Conservation (phyloP, 1,140 invertebrate genomes). For the Oncopodura yosiiana region DNA sequence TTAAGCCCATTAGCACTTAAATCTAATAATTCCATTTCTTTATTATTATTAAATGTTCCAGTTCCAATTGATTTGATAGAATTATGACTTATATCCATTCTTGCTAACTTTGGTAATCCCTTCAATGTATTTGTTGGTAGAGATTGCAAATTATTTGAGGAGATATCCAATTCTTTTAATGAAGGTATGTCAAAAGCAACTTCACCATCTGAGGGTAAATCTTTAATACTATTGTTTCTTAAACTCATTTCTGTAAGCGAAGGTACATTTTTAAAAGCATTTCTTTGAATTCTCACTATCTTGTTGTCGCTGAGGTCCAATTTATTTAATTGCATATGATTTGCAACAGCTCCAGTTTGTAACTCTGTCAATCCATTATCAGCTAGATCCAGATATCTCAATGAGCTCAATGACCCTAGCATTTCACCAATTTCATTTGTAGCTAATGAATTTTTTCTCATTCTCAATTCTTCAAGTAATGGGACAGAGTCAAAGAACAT, state of each 20-base stretch:
- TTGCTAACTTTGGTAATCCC: constrained; percentile 61
- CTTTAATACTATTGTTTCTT: constrained; percentile 38
- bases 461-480: constrained; percentile 59
- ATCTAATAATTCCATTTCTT: constrained; percentile 63
- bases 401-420: constrained; percentile 60
- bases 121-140: constrained; percentile 58
- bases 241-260: constrained; percentile 66
- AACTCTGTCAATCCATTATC: constrained; percentile 60
- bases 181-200: constrained; percentile 36
- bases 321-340: constrained; percentile 65
- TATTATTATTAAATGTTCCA: constrained; percentile 58
- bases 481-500: constrained; percentile 54
- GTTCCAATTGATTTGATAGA: constrained; percentile 58
- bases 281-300: constrained; percentile 58
- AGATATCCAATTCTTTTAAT: constrained; percentile 60
- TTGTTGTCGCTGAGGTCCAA: constrained; percentile 69
- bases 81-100: constrained; percentile 70
- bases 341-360: constrained; percentile 59
- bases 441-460: constrained; percentile 42
- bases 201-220: constrained; percentile 14
- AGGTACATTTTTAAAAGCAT: constrained; percentile 69
- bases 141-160: constrained; percentile 60
- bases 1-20: constrained; percentile 62
- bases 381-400: constrained; percentile 65
- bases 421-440: constrained; percentile 47